Evolutionary conservation across 1,140 invertebrate species (phyloP).

Genomic region (Apis cerana): DNA sequence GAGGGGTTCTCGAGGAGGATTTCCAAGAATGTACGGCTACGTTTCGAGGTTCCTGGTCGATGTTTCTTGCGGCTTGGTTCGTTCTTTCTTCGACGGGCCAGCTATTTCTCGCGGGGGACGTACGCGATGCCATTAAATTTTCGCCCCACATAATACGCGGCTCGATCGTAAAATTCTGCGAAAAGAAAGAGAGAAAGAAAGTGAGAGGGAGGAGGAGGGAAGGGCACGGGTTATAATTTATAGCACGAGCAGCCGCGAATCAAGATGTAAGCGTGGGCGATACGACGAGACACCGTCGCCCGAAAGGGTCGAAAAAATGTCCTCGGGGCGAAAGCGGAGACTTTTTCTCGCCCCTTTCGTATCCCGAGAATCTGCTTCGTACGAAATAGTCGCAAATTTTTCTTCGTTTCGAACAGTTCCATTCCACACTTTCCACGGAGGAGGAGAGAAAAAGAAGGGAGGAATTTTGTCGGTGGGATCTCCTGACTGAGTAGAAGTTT

Average conservation of each 20-base stretch:
- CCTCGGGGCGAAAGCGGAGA: conserved; percentile 6
- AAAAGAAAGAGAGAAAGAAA: conserved; percentile 6
- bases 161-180: conserved; percentile 56
- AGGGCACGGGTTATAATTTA: conserved; percentile 56
- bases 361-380: not conserved
- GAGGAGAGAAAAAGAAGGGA: too few species aligned
- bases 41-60: conserved; percentile 5
- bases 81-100: conserved; percentile 4
- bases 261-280: conserved; percentile 69
- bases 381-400: not conserved
- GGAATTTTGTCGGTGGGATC: too few species aligned
- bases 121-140: conserved; percentile 59
- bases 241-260: conserved; percentile 58
- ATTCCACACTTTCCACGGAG: too few species aligned
- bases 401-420: not conserved
- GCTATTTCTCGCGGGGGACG: conserved; percentile 43
- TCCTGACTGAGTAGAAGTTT: too few species aligned
- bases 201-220: not conserved
- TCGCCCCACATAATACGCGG: conserved; percentile 60
- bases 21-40: not conserved
- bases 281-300: conserved; percentile 51
- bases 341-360: conserved; percentile 17
- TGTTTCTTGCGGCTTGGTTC: not conserved
- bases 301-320: conserved; percentile 53
- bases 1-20: not conserved